These are phyloP conservation scores for Saguinus midas DNA, from an alignment of 2,113 vertebrate species.

Conservation along the genomic window DNA sequence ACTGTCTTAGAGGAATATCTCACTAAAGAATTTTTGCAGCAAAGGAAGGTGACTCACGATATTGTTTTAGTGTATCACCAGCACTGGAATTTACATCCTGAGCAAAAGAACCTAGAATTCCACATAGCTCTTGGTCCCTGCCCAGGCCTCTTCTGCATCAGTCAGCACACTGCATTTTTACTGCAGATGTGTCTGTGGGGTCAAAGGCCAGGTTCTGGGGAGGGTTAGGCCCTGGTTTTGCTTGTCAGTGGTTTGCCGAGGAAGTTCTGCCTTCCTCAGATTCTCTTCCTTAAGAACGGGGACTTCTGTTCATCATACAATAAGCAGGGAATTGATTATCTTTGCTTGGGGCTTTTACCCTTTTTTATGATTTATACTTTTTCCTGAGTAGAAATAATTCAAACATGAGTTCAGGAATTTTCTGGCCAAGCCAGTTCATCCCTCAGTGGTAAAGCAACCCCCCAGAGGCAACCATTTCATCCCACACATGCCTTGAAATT, in stretches of 20 bases:
- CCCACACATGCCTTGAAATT: background rate
- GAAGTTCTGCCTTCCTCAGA: background rate
- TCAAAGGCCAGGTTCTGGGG: background rate
- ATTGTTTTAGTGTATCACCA: background rate
- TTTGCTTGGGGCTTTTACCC: background rate
- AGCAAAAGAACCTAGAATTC: background rate
- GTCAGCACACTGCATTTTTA: background rate
- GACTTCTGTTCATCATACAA: background rate
- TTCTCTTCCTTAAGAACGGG: background rate
- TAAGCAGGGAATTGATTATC: background rate
- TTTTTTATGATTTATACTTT: background rate
- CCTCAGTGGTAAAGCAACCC: background rate
- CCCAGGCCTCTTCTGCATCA: background rate
- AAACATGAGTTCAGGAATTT: background rate
- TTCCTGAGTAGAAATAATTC: background rate
- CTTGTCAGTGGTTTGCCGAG: background rate
- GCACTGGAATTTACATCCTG: background rate
- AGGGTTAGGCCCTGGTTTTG: background rate
- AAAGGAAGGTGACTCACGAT: background rate
- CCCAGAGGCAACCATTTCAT: background rate
- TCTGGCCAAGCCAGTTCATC: background rate
- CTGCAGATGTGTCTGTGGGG: no score
- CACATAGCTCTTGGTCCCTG: accelerated
- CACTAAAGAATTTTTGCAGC: background rate
- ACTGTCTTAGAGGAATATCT: background rate